Evolutionary conservation across 2,888 invertebrate species (phyloP).

Genomic region (Drosophila sordidula): DNA sequence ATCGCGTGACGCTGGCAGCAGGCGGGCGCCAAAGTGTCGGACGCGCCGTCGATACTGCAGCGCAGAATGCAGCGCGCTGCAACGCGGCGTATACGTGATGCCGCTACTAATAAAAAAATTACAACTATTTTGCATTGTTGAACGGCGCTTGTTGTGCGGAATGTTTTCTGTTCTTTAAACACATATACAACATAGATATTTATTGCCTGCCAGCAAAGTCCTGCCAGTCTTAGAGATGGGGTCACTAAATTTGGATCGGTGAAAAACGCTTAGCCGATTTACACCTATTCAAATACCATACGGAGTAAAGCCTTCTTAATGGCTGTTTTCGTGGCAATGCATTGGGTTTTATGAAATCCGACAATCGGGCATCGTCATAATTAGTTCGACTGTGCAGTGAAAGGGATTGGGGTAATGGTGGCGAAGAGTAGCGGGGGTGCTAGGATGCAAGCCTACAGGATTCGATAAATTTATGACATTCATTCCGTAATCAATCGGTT

Average conservation of each 20-base stretch:
- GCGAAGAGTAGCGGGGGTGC: background rate
- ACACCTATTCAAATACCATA: too few species aligned
- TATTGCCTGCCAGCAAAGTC: too few species aligned
- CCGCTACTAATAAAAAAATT: constrained; percentile 39
- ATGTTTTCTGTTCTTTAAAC: constrained; percentile 1
- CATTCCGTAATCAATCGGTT: constrained; percentile 71
- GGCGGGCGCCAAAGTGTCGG: constrained; percentile 39
- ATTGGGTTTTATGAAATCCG: background rate
- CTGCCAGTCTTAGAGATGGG: too few species aligned
- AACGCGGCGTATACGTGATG: constrained; percentile 67
- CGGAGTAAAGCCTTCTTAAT: too few species aligned
- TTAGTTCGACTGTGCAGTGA: constrained; percentile 15
- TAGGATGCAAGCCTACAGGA: constrained; percentile 4
- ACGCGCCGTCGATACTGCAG: constrained; percentile 51
- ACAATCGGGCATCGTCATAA: constrained; percentile 30
- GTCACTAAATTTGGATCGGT: too few species aligned
- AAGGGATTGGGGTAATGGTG: background rate
- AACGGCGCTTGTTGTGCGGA: constrained; percentile 21
- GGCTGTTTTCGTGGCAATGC: background rate
- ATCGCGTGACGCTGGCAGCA: constrained; percentile 64
- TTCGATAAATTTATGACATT: constrained; percentile 66
- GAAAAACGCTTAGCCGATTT: too few species aligned
- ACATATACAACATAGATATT: background rate
- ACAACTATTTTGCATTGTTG: constrained; percentile 50
- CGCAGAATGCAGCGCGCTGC: constrained; percentile 58